A percentile compares a stretch with the other conserved stretches of the same genome.
phyloP scores from a whole-genome alignment of 2,113 vertebrate genomes.

The Phrynosoma blainvillii region DNA sequence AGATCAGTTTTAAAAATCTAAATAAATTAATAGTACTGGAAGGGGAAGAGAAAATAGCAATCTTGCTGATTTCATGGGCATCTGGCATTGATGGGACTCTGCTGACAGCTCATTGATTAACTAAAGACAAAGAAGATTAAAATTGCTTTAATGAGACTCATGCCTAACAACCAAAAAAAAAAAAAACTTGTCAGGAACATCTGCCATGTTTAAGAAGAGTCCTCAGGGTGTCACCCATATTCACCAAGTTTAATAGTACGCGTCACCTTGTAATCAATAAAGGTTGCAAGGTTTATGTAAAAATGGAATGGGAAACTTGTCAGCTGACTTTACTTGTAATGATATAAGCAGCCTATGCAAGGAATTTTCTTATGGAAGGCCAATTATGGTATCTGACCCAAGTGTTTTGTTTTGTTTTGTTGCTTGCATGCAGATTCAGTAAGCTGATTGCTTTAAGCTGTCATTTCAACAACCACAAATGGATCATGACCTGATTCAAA shows the following conservation, averaged over 20 bases:
- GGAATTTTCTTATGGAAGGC: conserved; percentile 30
- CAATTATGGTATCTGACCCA: conserved; percentile 50
- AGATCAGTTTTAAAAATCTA: neutral
- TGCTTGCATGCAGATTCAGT: neutral
- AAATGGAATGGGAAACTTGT: neutral
- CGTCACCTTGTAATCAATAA: neutral
- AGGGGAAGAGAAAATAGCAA: neutral
- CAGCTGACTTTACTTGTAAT: neutral
- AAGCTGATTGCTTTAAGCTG: neutral
- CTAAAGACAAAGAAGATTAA: conserved; percentile 21
- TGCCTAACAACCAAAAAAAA: conserved; percentile 21
- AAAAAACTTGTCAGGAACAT: conserved; percentile 51
- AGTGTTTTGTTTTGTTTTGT: neutral
- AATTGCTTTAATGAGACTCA: conserved; percentile 30
- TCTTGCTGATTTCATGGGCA: neutral
- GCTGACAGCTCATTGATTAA: conserved; percentile 36
- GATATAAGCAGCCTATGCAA: conserved; percentile 27
- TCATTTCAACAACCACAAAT: neutral
- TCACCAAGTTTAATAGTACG: neutral
- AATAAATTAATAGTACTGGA: neutral
- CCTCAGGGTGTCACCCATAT: neutral
- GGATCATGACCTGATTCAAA: neutral
- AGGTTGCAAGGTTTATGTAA: neutral
- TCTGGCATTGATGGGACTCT: conserved; percentile 30
- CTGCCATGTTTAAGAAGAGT: neutral